Conservation (phyloP, 2,797 vertebrate species). For the Sebastes itinus region DNA sequence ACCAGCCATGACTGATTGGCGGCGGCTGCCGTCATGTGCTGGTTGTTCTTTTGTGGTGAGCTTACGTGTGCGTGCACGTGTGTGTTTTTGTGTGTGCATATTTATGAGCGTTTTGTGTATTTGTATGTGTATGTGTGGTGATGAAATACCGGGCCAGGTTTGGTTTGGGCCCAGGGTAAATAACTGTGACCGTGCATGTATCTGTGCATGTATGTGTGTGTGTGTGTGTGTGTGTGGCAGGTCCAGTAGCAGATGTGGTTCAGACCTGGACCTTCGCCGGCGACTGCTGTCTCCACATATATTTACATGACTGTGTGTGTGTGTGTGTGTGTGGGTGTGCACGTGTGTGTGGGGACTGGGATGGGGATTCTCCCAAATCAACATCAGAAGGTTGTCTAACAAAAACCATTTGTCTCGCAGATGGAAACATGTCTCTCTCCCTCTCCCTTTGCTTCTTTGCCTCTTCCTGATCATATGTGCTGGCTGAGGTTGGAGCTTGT, state of each 20-base stretch:
- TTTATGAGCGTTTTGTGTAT: slow-evolving; percentile 58
- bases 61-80: slow-evolving; percentile 35
- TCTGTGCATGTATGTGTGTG: not conserved
- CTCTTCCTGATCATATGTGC: slow-evolving; percentile 77
- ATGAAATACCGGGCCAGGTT: slow-evolving; percentile 64
- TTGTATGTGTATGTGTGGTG: slow-evolving; percentile 53
- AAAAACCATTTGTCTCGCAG: slow-evolving; percentile 85
- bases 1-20: slow-evolving; percentile 79
- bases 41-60: slow-evolving; percentile 81
- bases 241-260: slow-evolving; percentile 81
- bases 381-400: slow-evolving; percentile 83
- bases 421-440: slow-evolving; percentile 77
- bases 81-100: slow-evolving; percentile 43
- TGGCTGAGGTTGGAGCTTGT: slow-evolving; percentile 57
- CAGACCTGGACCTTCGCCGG: slow-evolving; percentile 72
- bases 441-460: slow-evolving; percentile 46
- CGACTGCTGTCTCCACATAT: slow-evolving; percentile 76
- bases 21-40: slow-evolving; percentile 73
- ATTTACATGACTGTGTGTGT: slow-evolving; percentile 71
- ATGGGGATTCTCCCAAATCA: slow-evolving; percentile 82
- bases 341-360: slow-evolving; percentile 41
- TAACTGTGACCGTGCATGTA: slow-evolving; percentile 37
- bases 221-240: slow-evolving; percentile 59
- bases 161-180: slow-evolving; percentile 65
- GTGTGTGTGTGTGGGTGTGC: slow-evolving; percentile 36